Percentiles rank a stretch among this genome's conserved stretches.
Evolutionary conservation across 2,888 invertebrate species (phyloP).

Genomic region (Baronia brevicornis): DNA sequence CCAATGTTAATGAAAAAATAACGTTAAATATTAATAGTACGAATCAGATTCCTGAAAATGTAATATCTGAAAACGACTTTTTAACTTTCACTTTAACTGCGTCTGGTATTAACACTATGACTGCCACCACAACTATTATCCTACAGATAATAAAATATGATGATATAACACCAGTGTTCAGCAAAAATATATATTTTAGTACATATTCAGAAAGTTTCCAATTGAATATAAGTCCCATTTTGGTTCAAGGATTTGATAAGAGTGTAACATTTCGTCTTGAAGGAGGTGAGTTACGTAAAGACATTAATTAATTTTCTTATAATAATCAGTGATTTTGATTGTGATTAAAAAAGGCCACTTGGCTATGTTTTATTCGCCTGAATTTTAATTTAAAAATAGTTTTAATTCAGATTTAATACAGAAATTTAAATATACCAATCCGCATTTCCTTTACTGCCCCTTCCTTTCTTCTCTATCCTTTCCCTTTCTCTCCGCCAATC

Average conservation of each 20-base stretch:
- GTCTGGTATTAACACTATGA: conserved; percentile 35
- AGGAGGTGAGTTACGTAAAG: conserved; percentile 34
- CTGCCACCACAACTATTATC: conserved; percentile 38
- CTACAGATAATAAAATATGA: conserved; percentile 52
- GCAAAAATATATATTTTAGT: conserved; percentile 39
- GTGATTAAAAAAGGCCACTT: too few species aligned
- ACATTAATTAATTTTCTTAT: conserved; percentile 1
- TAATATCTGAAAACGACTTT: conserved; percentile 39
- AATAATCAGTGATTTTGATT: too few species aligned
- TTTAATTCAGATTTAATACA: too few species aligned
- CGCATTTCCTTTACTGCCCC: too few species aligned
- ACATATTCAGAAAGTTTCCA: conserved; percentile 25
- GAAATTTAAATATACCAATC: too few species aligned
- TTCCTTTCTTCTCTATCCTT: too few species aligned
- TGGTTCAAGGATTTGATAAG: conserved; percentile 42
- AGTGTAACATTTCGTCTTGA: conserved; percentile 38
- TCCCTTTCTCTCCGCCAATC: too few species aligned
- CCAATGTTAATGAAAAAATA: conserved; percentile 29
- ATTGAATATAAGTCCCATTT: conserved; percentile 34
- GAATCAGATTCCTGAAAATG: conserved; percentile 33
- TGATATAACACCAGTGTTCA: conserved; percentile 42
- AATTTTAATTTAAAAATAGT: too few species aligned
- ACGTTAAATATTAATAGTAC: conserved; percentile 30
- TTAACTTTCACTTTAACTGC: conserved; percentile 44
- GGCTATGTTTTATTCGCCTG: too few species aligned